phyloP scores from a whole-genome alignment of 2,888 invertebrate species.

The Rhagium mordax region DNA sequence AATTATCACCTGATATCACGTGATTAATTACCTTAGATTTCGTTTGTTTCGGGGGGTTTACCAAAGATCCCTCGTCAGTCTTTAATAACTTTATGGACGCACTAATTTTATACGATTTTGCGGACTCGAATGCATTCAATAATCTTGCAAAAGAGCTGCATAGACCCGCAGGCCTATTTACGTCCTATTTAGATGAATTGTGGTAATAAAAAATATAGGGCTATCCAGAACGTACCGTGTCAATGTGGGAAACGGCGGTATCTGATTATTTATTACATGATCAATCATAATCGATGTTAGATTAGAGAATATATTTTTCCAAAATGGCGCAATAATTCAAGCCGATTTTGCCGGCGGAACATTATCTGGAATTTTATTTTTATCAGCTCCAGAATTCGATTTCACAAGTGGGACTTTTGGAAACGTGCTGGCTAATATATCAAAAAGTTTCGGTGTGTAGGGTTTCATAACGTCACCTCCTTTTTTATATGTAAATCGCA shows the following conservation, averaged over 20 bases:
- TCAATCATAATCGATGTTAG: constrained; percentile 58
- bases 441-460: background rate
- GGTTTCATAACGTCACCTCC: background rate
- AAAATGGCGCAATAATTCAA: constrained; percentile 54
- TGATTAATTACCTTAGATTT: too few relatives aligned
- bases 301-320: constrained; percentile 56
- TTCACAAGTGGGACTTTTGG: constrained; percentile 7
- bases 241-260: constrained; percentile 41
- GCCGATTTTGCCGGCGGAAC: constrained; percentile 23
- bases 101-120: too few relatives aligned
- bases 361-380: constrained; percentile 30
- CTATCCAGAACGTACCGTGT: constrained; percentile 9
- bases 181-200: background rate
- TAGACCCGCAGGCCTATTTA: background rate
- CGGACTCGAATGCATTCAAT: too few relatives aligned
- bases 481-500: constrained; percentile 29
- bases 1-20: too few relatives aligned
- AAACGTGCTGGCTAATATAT: constrained; percentile 21
- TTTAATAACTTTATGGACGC: too few relatives aligned
- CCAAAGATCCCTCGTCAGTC: too few relatives aligned
- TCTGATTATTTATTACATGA: constrained; percentile 57
- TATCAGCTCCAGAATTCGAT: constrained; percentile 9
- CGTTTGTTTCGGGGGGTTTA: too few relatives aligned
- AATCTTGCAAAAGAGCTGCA: background rate
- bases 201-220: constrained; percentile 13